phyloP scores from a whole-genome alignment of 1,140 invertebrate genomes.

The Cotesia glomerata region DNA sequence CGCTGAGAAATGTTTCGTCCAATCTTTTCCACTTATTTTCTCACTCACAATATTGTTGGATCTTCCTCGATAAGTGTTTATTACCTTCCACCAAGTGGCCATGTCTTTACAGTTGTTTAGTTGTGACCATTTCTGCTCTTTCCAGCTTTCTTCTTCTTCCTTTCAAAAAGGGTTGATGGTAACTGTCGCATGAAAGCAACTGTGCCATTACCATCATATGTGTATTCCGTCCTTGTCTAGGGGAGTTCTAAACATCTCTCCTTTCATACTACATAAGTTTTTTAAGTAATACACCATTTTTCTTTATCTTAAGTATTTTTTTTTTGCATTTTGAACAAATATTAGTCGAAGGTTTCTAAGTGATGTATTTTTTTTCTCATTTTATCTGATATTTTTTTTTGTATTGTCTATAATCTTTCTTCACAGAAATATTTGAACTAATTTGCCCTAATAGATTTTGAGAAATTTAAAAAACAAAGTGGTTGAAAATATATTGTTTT shows the following conservation, averaged over 20 bases:
- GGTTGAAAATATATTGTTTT: no score
- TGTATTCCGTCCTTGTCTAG: conserved; percentile 25
- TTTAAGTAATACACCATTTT: no score
- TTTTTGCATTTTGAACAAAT: no score
- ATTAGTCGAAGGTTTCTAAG: no score
- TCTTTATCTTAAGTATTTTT: no score
- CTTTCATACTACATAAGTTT: conserved; percentile 24
- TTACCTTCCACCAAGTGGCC: neutral
- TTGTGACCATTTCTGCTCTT: neutral
- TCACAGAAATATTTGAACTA: no score
- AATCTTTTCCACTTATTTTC: neutral
- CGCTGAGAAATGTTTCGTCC: no score
- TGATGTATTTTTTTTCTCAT: no score
- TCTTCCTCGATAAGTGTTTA: neutral
- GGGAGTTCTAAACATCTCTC: conserved; percentile 25
- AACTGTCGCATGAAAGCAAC: conserved; percentile 6
- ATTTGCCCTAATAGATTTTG: no score
- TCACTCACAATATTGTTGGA: neutral
- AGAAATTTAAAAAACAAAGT: no score
- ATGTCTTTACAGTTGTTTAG: neutral
- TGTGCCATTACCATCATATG: conserved; percentile 13
- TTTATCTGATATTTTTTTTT: no score
- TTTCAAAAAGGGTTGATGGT: neutral
- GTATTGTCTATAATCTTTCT: no score
- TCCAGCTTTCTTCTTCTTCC: neutral